Evolutionary conservation across 2,797 vertebrate species (phyloP), one percentile per base, ranked within the genome.

Genomic region (Perodicticus potto): DNA sequence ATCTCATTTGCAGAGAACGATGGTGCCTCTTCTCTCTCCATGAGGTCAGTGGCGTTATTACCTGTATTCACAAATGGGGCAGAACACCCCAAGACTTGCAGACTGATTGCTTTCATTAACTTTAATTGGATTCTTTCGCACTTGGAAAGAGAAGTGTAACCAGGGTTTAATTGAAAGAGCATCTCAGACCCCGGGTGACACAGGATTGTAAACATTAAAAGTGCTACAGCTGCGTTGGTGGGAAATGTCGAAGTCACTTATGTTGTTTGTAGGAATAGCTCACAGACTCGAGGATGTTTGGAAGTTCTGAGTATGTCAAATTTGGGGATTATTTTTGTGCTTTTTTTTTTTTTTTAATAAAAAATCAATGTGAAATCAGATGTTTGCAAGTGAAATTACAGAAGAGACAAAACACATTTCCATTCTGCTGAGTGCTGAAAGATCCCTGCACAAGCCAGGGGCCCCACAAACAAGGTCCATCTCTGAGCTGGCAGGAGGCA

Each of bases 71-170:
- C 97, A 98, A 98, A 98, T 84, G 91, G 97, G 87, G 96, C 97
- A 97, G 97, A 94, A 88, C 93, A 92, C 97, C 97, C 89, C 74
- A 19, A 97, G 92, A 85, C 88, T 97, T 97, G 95, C 92, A 97
- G 96, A 98, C 97, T 96, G 98, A 98, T 98, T 98, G 97, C 97
- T 98, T 98, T 98, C 98, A 98, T 98, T 98, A 98, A 57, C 37
- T 98, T 98, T 98, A 98, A 98, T 98, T 98, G 97, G 94, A 98
- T 98, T 98, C 96, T 94, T 97, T 96, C 81, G 90, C 97, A 98
- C 97, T 98, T 98, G 86, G 97, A 96, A 97, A 96, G 97, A 96
- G 95, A 98, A 93, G 86, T 97, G 86, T 98, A 97, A 97, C 90
- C 94, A 69, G 76, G 96, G 94, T 98, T 98, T 98, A 98, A 98